Evolutionary conservation across 2,797 vertebrate species (phyloP), one percentile per base, ranked within the genome.

Genomic region (Poecilia velifera): DNA sequence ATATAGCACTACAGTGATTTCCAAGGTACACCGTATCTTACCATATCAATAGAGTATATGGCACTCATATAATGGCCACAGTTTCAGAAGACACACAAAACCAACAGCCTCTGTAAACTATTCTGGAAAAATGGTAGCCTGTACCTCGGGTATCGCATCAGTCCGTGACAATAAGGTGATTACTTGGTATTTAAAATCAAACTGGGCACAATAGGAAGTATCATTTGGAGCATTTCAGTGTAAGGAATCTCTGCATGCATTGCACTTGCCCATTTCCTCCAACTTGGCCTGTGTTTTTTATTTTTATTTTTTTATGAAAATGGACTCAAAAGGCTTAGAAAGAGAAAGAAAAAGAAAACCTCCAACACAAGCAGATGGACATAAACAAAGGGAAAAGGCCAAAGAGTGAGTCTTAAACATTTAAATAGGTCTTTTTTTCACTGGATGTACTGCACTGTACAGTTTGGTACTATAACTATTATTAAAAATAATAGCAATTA

Each of bases 1-100:
- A 96, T 96, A 96, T 96, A 96, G 94, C 96, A 96, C 95, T 96
- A 96, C 95, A 96, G 96, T 96, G 95, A 96, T 95, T 95, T 96
- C 95, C 95, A 96, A 95, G 95, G 93, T 95, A 96, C 95, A 96
- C 94, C 94, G 93, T 96, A 95, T 96, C 95, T 96, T 95, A 96
- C 95, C 95, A 96, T 96, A 96, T 96, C 95, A 96, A 94, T 96
- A 96, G 39, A 45, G 43, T 96, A 96, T 95, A 96, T 96, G 96
- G 96, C 96, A 96, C 96, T 95, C 93, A 77, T 96, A 96, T 96
- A 96, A 95, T 94, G 95, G 96, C 96, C 96, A 96, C 95, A 92
- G 92, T 96, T 96, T 96, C 93, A 95, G 95, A 94, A 94, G 94
- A 96, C 95, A 96, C 95, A 94, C 93, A 95, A 96, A 96, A 95